These are phyloP conservation scores for Callorhinus ursinus DNA, from an alignment of 2,113 vertebrate genomes.

Conservation along the genomic window DNA sequence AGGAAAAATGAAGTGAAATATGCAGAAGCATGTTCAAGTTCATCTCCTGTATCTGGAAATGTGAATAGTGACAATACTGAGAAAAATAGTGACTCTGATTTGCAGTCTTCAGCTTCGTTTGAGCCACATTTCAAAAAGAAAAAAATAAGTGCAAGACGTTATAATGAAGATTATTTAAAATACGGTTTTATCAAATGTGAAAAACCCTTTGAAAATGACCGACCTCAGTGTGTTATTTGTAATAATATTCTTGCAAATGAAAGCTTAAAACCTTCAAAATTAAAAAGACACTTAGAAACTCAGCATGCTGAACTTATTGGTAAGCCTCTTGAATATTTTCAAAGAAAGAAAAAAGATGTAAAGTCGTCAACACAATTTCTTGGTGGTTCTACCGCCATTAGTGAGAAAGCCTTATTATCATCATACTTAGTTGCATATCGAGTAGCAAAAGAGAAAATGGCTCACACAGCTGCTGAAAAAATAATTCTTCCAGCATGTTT, in stretches of 20 bases:
- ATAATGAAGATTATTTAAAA: conserved; percentile 59
- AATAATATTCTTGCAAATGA: conserved; percentile 56
- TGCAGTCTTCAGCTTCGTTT: background rate
- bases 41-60: background rate
- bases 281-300: conserved; percentile 45
- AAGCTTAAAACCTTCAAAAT: conserved; percentile 52
- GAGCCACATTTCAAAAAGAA: conserved; percentile 50
- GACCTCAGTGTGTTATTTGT: conserved; percentile 40
- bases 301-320: conserved; percentile 39
- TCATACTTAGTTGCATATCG: background rate
- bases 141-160: background rate
- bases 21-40: background rate
- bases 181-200: conserved; percentile 59
- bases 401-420: conserved; percentile 3
- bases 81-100: background rate
- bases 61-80: background rate
- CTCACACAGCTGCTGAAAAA: conserved; percentile 15
- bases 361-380: background rate
- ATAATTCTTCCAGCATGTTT: conserved; percentile 40
- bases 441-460: conserved; percentile 26
- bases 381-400: background rate
- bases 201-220: conserved; percentile 58
- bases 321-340: conserved; percentile 56
- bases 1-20: conserved; percentile 24
- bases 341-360: conserved; percentile 29